Evolutionary conservation across 2,888 invertebrate species (phyloP).

Genomic region (Mimas tiliae): DNA sequence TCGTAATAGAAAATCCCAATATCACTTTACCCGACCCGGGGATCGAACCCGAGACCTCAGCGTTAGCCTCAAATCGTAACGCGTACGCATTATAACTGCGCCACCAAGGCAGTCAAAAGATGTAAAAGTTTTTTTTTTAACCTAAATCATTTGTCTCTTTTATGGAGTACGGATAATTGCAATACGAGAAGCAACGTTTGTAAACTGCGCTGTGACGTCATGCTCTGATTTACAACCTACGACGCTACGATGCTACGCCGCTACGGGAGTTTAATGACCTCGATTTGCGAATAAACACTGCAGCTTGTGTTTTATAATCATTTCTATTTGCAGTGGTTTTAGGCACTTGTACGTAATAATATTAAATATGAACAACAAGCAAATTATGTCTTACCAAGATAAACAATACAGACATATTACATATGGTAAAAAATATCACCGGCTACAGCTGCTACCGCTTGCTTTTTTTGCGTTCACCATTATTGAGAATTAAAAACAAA

Average conservation of each 20-base stretch:
- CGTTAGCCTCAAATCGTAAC: too few relatives aligned
- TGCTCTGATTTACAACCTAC: constrained; percentile 57
- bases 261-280: constrained; percentile 52
- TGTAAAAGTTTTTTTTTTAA: too few relatives aligned
- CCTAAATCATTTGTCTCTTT: neutral
- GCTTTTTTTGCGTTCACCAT: too few relatives aligned
- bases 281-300: constrained; percentile 20
- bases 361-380: too few relatives aligned
- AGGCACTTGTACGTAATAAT: neutral
- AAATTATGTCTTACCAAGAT: neutral
- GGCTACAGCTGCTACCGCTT: too few relatives aligned
- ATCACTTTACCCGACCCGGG: too few relatives aligned
- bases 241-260: constrained; percentile 35
- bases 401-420: too few relatives aligned
- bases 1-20: too few relatives aligned
- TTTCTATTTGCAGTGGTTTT: neutral
- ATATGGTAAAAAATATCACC: too few relatives aligned
- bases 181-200: constrained; percentile 44
- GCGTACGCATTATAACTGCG: too few relatives aligned
- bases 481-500: neutral
- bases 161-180: constrained; percentile 37
- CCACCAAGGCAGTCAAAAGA: too few relatives aligned
- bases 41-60: too few relatives aligned
- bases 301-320: constrained; percentile 1
- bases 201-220: constrained; percentile 53